A percentile compares a stretch with the other conserved stretches of the same genome.
phyloP scores from a whole-genome alignment of 2,113 vertebrate species.

The Nymphicus hollandicus region DNA sequence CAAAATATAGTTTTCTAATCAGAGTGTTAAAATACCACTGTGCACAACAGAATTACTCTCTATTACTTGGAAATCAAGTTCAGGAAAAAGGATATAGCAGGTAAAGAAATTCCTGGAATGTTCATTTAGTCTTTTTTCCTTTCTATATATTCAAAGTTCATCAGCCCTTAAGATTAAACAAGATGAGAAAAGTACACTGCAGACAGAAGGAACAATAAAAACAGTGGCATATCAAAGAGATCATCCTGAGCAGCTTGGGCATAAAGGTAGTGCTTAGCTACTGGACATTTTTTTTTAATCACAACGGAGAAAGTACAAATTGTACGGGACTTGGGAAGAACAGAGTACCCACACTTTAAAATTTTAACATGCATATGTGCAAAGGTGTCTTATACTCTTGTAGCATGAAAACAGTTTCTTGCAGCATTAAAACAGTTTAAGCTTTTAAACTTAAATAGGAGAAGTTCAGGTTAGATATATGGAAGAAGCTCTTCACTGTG shows the following conservation, averaged over 20 bases:
- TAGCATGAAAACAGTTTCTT: neutral
- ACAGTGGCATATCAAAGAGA: fast-evolving
- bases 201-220: neutral
- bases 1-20: neutral
- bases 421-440: neutral
- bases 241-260: neutral
- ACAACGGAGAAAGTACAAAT: neutral
- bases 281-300: neutral
- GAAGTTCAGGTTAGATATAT: neutral
- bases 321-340: neutral
- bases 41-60: neutral
- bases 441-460: neutral
- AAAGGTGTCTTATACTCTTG: neutral
- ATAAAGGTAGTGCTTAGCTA: neutral
- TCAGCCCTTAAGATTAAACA: neutral
- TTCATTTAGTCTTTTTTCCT: neutral
- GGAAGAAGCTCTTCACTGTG: neutral
- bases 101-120: neutral
- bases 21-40: neutral
- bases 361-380: neutral
- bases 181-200: neutral
- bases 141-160: neutral
- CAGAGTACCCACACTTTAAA: neutral
- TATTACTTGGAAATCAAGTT: neutral
- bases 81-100: neutral